These are phyloP conservation scores for Channallabes apus DNA, from an alignment of 2,797 vertebrate species.

Conservation along the genomic window DNA sequence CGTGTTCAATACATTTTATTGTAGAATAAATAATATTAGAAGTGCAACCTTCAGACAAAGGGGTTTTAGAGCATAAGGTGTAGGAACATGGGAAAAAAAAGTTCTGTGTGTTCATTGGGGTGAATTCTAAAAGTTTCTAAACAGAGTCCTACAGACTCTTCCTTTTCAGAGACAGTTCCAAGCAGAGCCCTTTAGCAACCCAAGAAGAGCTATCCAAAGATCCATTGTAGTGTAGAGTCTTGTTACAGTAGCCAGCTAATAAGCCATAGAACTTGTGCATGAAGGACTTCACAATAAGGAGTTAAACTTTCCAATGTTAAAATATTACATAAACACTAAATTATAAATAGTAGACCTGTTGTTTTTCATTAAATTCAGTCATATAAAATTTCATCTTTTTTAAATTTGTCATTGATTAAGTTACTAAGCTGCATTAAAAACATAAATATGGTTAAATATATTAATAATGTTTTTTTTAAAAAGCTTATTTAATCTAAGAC, in stretches of 20 bases:
- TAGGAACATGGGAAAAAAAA: background rate
- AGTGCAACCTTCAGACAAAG: background rate
- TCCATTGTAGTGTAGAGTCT: too few species aligned
- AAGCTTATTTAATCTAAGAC: background rate
- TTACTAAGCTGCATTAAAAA: background rate
- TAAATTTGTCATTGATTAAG: background rate
- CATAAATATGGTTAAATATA: background rate
- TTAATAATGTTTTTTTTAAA: background rate
- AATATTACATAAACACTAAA: background rate
- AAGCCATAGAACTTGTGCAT: background rate
- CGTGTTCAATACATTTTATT: background rate
- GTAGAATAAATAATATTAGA: background rate
- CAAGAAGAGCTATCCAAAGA: background rate
- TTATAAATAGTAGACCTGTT: background rate
- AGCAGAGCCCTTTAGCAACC: background rate
- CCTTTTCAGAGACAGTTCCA: background rate
- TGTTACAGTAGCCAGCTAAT: background rate
- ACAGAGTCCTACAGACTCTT: background rate
- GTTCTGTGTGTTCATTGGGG: background rate
- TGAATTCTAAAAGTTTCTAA: background rate
- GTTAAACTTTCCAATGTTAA: background rate
- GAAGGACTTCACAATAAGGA: background rate
- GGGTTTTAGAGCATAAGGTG: background rate
- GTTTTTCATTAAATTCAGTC: background rate
- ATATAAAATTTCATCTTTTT: background rate